Percentiles rank a stretch among this genome's conserved stretches.
Conservation (phyloP, 2,113 vertebrate species). For the Megalops atlanticus region DNA sequence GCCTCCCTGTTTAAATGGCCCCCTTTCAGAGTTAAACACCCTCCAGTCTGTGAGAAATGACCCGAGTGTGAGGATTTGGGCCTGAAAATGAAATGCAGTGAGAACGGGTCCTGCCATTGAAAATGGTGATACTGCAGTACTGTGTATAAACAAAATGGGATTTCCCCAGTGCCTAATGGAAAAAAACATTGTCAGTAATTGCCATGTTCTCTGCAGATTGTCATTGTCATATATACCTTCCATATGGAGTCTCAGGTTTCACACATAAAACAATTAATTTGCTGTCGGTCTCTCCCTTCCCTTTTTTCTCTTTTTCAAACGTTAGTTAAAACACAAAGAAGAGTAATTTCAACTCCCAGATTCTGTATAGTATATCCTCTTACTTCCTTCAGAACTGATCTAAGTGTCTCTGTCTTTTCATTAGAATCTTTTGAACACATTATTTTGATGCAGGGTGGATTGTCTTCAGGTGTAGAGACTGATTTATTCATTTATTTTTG, state of each 20-base stretch:
- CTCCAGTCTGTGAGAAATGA: background rate
- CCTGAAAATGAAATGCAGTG: background rate
- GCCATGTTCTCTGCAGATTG: background rate
- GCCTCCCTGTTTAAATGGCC: background rate
- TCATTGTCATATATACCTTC: background rate
- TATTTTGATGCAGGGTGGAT: background rate
- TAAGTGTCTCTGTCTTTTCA: background rate
- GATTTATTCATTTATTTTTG: no score
- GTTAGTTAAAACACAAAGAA: background rate
- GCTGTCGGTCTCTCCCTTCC: background rate
- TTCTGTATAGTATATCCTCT: background rate
- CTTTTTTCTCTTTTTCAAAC: background rate
- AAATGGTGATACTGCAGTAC: background rate
- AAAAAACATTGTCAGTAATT: background rate
- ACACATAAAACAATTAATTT: background rate
- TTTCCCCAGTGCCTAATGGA: background rate
- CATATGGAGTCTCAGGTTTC: background rate
- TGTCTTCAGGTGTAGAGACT: no score
- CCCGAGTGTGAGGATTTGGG: background rate
- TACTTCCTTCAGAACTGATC: background rate
- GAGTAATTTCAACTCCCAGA: background rate
- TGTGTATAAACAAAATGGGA: background rate
- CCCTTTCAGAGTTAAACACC: background rate
- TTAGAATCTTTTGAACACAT: background rate
- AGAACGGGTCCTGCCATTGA: background rate